Evolutionary conservation across 2,888 invertebrate species (phyloP).

Genomic region (Deilephila elpenor): DNA sequence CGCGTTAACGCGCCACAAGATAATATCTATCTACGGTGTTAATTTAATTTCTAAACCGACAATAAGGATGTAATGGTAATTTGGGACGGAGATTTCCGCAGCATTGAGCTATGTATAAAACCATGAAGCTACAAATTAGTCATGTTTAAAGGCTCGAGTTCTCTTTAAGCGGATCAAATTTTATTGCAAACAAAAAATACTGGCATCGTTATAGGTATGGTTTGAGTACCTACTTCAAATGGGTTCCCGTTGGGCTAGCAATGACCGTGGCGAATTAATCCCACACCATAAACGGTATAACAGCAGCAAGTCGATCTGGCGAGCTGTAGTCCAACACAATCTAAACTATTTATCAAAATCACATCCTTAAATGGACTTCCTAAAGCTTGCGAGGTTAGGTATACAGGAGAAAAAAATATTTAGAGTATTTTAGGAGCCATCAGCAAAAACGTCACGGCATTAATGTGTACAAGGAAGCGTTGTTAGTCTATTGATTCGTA

Average conservation of each 20-base stretch:
- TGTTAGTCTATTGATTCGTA: conserved; percentile 38
- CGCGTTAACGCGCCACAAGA: neutral
- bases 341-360: conserved; percentile 80
- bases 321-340: conserved; percentile 70
- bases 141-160: conserved; percentile 3
- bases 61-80: conserved; percentile 18
- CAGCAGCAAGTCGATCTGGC: conserved; percentile 76
- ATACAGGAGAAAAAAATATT: conserved; percentile 30
- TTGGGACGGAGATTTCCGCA: neutral
- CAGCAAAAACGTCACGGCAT: neutral
- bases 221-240: conserved; percentile 24
- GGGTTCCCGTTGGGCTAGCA: conserved; percentile 17
- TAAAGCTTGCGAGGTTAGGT: conserved; percentile 47
- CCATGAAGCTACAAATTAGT: conserved; percentile 12
- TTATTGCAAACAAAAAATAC: conserved; percentile 16
- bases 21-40: neutral
- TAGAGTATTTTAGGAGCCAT: conserved; percentile 33
- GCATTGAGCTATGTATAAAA: neutral
- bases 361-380: conserved; percentile 79
- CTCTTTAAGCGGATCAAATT: neutral
- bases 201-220: conserved; percentile 13
- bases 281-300: conserved; percentile 74
- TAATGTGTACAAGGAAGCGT: neutral
- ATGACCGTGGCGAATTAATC: conserved; percentile 71
- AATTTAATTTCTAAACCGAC: neutral